Evolutionary conservation across 2,797 vertebrate genomes (phyloP).

Genomic region (Sebastolobus alascanus): DNA sequence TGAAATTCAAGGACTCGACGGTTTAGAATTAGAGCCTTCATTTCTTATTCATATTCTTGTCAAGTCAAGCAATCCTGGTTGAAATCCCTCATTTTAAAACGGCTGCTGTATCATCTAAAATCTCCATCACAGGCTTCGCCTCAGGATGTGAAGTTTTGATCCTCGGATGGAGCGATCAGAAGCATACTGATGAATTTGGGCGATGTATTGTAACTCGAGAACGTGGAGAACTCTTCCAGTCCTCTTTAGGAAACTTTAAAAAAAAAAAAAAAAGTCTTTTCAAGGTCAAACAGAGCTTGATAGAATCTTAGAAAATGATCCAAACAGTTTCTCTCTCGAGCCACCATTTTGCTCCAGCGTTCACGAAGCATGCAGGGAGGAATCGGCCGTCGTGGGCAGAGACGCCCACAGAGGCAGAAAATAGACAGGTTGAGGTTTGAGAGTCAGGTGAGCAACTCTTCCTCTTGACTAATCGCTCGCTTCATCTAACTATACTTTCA

Average conservation of each 20-base stretch:
- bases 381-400: conserved; percentile 51
- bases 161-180: background rate
- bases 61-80: conserved; percentile 7
- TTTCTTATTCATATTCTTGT: conserved; percentile 40
- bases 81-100: conserved; percentile 33
- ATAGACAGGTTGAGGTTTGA: conserved; percentile 61
- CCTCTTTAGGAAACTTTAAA: background rate
- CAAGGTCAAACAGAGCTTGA: background rate
- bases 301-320: background rate
- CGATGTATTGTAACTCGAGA: background rate
- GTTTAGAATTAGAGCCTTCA: conserved; percentile 17
- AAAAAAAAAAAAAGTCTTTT: background rate
- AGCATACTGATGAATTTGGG: conserved; percentile 11
- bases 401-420: conserved; percentile 69
- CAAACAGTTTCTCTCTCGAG: background rate
- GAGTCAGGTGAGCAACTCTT: conserved; percentile 75
- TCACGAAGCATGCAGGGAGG: conserved; percentile 18
- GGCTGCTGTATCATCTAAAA: conserved; percentile 19
- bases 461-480: conserved; percentile 67
- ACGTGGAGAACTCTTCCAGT: conserved; percentile 3
- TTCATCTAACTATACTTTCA: conserved; percentile 50
- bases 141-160: conserved; percentile 23
- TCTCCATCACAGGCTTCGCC: conserved; percentile 36
- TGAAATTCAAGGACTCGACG: background rate
- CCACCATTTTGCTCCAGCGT: conserved; percentile 26